A percentile compares a stretch with the other conserved stretches of the same genome.
These are phyloP conservation scores for Ectropis grisescens DNA, from an alignment of 1,140 invertebrate species.

Conservation along the genomic window DNA sequence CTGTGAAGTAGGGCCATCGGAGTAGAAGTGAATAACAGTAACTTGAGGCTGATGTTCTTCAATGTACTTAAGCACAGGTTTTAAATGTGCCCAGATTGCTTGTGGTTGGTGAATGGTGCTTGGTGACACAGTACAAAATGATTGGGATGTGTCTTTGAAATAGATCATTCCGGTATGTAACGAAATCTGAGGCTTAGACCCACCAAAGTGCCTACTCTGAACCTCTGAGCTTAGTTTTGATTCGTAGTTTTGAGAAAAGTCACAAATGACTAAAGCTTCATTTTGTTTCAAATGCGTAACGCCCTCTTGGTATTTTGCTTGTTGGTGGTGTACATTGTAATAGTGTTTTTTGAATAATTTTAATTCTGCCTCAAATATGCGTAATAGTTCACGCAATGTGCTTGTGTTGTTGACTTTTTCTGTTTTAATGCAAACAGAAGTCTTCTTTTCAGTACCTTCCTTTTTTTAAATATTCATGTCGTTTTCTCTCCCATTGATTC, in stretches of 20 bases:
- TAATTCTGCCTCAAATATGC: constrained; percentile 5
- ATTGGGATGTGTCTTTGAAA: constrained; percentile 5
- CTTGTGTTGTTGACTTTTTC: neutral
- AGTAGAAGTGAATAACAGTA: constrained; percentile 8
- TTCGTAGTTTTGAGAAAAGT: constrained; percentile 14
- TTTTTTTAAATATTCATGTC: neutral
- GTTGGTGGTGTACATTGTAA: constrained; percentile 11
- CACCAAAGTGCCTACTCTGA: constrained; percentile 13
- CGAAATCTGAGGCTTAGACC: constrained; percentile 11
- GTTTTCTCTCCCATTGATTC: neutral
- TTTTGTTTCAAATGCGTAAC: constrained; percentile 6
- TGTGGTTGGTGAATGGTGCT: constrained; percentile 9
- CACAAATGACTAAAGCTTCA: constrained; percentile 8
- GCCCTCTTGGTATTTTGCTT: constrained; percentile 8
- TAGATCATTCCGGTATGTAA: constrained; percentile 12
- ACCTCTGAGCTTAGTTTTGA: constrained; percentile 8
- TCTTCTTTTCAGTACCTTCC: neutral
- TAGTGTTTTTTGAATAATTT: constrained; percentile 10
- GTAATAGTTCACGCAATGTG: constrained; percentile 5
- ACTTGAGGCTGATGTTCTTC: constrained; percentile 2
- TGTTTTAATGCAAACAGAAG: too few relatives aligned
- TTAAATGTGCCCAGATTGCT: constrained; percentile 16
- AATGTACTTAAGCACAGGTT: constrained; percentile 5
- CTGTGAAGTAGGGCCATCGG: constrained; percentile 12
- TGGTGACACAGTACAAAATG: constrained; percentile 13